Conservation (phyloP, 2,797 vertebrate genomes). For the Linurgus olivaceus region DNA sequence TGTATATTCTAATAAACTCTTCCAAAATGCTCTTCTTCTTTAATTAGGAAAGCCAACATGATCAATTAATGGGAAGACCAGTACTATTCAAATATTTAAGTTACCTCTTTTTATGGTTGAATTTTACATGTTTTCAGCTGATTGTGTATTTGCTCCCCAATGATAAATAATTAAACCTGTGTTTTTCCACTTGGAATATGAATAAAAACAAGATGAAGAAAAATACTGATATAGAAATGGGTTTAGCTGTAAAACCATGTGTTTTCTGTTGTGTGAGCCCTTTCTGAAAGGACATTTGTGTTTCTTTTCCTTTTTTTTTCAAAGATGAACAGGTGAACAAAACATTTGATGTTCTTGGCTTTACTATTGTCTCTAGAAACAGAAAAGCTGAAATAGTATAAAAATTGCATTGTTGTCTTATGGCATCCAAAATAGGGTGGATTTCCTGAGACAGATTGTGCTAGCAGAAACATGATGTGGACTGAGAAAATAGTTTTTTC, state of each 20-base stretch:
- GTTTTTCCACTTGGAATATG: background rate
- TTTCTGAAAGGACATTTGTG: background rate
- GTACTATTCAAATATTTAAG: background rate
- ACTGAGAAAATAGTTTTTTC: background rate
- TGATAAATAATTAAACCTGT: background rate
- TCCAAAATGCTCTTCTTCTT: background rate
- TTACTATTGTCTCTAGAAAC: background rate
- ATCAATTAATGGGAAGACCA: background rate
- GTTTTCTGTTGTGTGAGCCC: background rate
- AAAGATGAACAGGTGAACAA: background rate
- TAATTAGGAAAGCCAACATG: background rate
- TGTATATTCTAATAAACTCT: background rate
- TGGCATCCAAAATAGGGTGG: background rate
- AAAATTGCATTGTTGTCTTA: background rate
- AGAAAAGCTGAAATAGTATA: background rate
- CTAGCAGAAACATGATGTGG: background rate
- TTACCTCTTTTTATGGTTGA: background rate
- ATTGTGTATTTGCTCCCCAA: background rate
- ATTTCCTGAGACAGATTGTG: background rate
- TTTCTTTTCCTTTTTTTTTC: background rate
- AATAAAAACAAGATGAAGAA: background rate
- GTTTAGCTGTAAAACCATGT: background rate
- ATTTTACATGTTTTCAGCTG: background rate
- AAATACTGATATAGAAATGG: background rate
- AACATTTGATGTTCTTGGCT: background rate